Conservation (phyloP, 2,113 vertebrate genomes). For the Lophochroa leadbeateri region DNA sequence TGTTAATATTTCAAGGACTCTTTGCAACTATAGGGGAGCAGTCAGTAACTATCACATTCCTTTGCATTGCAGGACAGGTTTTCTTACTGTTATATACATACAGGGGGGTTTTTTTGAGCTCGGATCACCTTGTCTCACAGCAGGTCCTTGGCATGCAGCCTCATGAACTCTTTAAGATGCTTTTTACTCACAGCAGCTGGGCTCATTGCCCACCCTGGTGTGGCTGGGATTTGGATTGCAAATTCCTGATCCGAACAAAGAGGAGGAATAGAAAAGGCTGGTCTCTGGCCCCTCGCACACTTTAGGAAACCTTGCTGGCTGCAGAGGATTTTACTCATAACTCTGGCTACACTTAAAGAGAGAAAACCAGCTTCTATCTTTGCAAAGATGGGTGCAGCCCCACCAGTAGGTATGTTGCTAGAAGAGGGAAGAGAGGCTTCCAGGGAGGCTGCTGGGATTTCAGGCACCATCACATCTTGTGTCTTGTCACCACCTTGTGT, state of each 20-base stretch:
- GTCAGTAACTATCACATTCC: constrained; percentile 4
- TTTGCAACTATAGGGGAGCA: constrained; percentile 4
- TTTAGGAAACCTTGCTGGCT: background rate
- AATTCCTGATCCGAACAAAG: constrained; percentile 50
- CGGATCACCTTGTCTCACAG: background rate
- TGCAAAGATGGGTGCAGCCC: background rate
- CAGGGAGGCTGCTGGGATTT: background rate
- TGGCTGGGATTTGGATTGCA: constrained; percentile 54
- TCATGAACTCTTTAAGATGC: background rate
- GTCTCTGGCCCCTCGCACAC: constrained; percentile 19
- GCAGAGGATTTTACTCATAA: background rate
- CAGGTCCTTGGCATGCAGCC: constrained; percentile 36
- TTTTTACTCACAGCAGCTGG: constrained; percentile 7
- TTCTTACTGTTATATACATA: background rate
- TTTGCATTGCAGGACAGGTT: constrained; percentile 28
- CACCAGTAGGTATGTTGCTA: background rate
- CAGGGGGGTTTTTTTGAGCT: background rate
- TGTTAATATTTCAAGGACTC: constrained; percentile 65
- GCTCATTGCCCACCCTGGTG: constrained; percentile 13
- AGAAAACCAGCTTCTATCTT: background rate
- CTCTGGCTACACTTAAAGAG: background rate
- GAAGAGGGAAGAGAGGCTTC: background rate
- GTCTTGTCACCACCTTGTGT: background rate
- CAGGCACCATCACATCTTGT: background rate
- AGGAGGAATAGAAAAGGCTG: background rate